These are phyloP conservation scores for Acanthosepion lycidas DNA, from an alignment of 2,888 invertebrate genomes.

Conservation along the genomic window DNA sequence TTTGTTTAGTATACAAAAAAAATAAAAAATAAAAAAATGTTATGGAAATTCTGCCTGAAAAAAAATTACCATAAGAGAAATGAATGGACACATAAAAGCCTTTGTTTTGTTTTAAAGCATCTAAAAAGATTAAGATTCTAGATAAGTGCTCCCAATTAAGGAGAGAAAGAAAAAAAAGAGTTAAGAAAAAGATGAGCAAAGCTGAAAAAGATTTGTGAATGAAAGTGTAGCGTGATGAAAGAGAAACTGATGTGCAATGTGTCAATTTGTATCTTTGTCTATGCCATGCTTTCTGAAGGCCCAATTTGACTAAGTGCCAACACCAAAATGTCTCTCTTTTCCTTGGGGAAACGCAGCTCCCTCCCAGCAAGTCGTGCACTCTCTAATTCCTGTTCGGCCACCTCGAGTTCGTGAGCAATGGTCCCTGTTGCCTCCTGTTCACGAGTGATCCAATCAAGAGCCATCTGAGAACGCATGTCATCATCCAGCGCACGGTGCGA, in stretches of 20 bases:
- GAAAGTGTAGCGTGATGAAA: background rate
- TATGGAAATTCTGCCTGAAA: background rate
- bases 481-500: conserved; percentile 93
- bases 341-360: conserved; percentile 93
- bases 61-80: background rate
- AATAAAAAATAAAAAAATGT: background rate
- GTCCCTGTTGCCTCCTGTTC: conserved; percentile 82
- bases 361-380: conserved; percentile 89
- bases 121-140: background rate
- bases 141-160: background rate
- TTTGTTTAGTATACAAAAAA: background rate
- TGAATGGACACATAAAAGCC: background rate
- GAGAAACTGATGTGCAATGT: conserved; percentile 2
- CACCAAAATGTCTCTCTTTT: conserved; percentile 94
- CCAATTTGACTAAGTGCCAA: conserved; percentile 88
- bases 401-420: conserved; percentile 85
- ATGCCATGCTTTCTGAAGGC: conserved; percentile 69
- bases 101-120: background rate
- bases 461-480: conserved; percentile 94
- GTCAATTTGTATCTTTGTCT: conserved; percentile 42
- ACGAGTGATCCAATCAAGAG: conserved; percentile 91
- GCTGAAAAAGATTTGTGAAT: background rate
- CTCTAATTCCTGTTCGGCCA: conserved; percentile 90
- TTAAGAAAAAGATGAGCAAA: background rate
- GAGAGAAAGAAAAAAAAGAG: background rate